A percentile compares a stretch with the other conserved stretches of the same genome.
Conservation (phyloP, 2,113 vertebrate genomes). For the Oenanthe melanoleuca region DNA sequence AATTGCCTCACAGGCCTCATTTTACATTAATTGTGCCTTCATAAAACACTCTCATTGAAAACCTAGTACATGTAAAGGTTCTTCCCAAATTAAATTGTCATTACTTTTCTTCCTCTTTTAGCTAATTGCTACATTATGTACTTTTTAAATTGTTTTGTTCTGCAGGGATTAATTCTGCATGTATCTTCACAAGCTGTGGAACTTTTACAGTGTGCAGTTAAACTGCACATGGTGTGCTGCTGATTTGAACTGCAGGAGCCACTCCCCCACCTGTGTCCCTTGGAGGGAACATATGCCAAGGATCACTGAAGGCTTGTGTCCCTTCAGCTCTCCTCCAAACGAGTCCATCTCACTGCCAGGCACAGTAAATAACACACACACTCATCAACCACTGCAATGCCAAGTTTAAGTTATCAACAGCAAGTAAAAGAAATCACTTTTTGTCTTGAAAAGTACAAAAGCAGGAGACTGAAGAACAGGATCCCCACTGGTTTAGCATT, state of each 20-base stretch:
- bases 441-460: background rate
- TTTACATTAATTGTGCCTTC: constrained; percentile 25
- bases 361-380: background rate
- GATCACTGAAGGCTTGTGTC: background rate
- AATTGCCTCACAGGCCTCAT: background rate
- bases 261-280: background rate
- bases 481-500: background rate
- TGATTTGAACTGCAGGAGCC: background rate
- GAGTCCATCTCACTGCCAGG: background rate
- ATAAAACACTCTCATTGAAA: background rate
- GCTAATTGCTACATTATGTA: constrained; percentile 67
- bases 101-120: background rate
- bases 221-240: background rate
- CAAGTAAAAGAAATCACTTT: background rate
- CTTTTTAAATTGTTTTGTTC: constrained; percentile 63
- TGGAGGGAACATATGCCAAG: background rate
- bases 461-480: background rate
- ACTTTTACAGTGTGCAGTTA: constrained; percentile 14
- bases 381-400: background rate
- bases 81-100: background rate
- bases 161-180: constrained; percentile 66
- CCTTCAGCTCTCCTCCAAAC: background rate
- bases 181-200: constrained; percentile 46
- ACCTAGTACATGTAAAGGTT: constrained; percentile 15
- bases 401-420: background rate